Base-by-base conservation (phyloP, 2,113 vertebrate genomes). In the Xenopus laevis region DNA sequence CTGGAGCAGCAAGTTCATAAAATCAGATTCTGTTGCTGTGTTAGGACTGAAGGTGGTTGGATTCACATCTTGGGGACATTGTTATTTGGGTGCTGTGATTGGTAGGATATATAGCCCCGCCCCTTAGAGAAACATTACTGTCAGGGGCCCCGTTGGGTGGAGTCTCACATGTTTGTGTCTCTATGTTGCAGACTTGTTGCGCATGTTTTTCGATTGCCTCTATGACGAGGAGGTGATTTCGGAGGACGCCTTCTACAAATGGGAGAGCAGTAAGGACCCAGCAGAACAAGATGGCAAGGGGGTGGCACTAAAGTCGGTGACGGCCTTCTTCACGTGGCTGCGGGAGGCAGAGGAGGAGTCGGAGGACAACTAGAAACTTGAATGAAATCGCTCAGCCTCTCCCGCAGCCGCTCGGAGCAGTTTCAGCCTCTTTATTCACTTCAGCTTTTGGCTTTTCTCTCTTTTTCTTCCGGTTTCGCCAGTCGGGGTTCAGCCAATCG, bases 141-240 rank as follows among this genome's bases (percentile, higher is more conserved):
- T 3, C 6, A 6, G 30, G 30, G 30, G 30, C 30, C 30, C 30
- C 30, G 6, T 33, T 33, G 30, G 30, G 30, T 9, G 46, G 46
- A 47, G 46, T 12, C 13, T 47, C 4, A 47, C 46, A 3, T 63
- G 16, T 0, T 1, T 64, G 45, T 0, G 68, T 58, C 30, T 27
- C 23, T 27, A 2, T 27, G 23, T 27, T 27, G 23, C 87, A 99
- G 97, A 98, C 86, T 80, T 99, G 78, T 87, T 99, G 63, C 92
- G 97, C 86, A 99, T 98, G 95, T 98, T 99, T 85, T 99, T 99
- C 20, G 97, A 99, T 80, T 98, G 94, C 90, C 93, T 99, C 59
- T 99, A 99, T 5, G 97, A 99, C 0, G 97, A 98, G 86, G 97
- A 99, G 82, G 97, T 99, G 13, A 99, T 99, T 83, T 98, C 96